Base-by-base conservation (phyloP, 2,888 invertebrate species). In the Xanthia togata region DNA sequence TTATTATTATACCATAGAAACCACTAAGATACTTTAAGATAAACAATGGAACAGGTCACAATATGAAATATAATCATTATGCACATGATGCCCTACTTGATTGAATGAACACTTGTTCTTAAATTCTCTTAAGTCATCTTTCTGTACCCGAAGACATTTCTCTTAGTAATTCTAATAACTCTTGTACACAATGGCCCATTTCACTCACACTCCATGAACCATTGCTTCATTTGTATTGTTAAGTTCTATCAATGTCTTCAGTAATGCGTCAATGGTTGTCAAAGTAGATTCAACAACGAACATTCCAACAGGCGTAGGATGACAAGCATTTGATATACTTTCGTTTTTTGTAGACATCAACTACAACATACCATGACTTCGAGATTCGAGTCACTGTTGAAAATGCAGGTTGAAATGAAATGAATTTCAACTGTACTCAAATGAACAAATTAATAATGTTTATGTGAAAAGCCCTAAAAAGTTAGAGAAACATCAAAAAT, bases 281-380 rank as follows among this genome's bases (percentile, higher is more conserved):
- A 9, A 59, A 55, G 35, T 68, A 55, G 50, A 31, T 68, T 62
- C 44, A 76, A 62, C 59, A 64, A 31, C 35, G n/a, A 68, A 59
- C 47, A 60, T 70, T 68, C 69, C 31, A 73, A 70, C 44, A 59
- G 55, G 38, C 70, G 82, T 65, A 70, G 64, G 69, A 84, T 83
- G 84, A 83, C 81, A 74, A 77, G 70, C 77, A n/a, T 47, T 84
- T 81, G 77, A 74, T 81, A 77, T 44, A 83, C 83, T 83, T 83
- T 83, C 83, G 72, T 83, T 83, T 83, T 83, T 83, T 83, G 62
- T 81, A 60, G 69, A 71, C 69, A 72, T 73, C 60, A 71, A 31
- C 44, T 31, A 73, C 67, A 57, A 70, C 57, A 70, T 50, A 60
- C 72, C 55, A 72, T 85, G 83, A 77, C 60, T 77, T 55, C 70